Base-by-base conservation (phyloP, 2,888 invertebrate species). In the Pollenia griseotomentosa region DNA sequence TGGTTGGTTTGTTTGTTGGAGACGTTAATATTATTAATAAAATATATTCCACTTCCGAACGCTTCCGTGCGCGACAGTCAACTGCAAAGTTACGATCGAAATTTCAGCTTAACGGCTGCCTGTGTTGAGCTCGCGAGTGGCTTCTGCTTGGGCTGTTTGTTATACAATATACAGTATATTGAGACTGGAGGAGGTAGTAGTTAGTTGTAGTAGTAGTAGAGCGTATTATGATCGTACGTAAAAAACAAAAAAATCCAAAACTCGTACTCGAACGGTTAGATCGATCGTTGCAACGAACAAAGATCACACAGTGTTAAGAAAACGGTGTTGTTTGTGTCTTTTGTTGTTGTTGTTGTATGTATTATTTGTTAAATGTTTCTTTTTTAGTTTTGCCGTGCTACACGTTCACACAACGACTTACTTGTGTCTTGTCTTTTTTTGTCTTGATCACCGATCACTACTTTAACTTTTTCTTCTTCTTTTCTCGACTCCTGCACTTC, bases 1-100 rank as follows among this genome's bases (percentile, higher is more conserved):
- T 80, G 68, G 80, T 53, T 79, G 48, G 81, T 66, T 46, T 12
- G 14, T 66, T n/a, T 40, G 11, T 48, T 78, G 79, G 80, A 84
- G 83, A 83, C 83, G 85, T 90, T 92, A 92, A 93, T 92, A 93
- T 92, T 93, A 93, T 93, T 93, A 93, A 93, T 92, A 93, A 93
- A 93, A 92, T 93, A 93, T 93, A 93, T 93, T 92, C 91, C 93
- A 93, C 93, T 93, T 93, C 93, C 93, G 93, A 93, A 93, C 93
- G 93, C 93, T 93, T 93, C 93, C 93, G 93, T 93, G 93, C 93
- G 92, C 93, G 91, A 93, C 92, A 93, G 93, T 92, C 93, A 93
- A 93, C 93, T 93, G 93, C 93, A 93, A 92, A 93, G 93, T 93
- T 93, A 93, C 93, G 93, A 93, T 93, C 93, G 91, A 92, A 92